Percentiles rank a stretch among this genome's conserved stretches.
These are phyloP conservation scores for Ostrea edulis DNA, from an alignment of 1,140 invertebrate genomes.

Conservation along the genomic window DNA sequence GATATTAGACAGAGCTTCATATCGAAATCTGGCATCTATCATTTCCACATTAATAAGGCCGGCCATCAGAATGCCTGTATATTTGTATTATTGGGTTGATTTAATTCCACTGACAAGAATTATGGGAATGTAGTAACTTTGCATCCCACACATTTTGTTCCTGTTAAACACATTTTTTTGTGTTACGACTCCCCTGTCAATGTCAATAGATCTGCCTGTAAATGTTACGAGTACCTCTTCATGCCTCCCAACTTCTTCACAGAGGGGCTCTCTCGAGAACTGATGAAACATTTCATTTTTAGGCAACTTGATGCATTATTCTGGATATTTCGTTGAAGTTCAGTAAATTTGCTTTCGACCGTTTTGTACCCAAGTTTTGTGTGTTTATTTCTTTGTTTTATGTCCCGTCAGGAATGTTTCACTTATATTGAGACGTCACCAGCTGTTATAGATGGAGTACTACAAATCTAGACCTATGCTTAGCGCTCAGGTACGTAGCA, in stretches of 20 bases:
- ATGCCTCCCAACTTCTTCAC: background rate
- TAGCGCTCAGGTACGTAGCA: no score
- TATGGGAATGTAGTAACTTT: background rate
- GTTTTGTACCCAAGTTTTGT: no score
- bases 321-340: background rate
- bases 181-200: background rate
- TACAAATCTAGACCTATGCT: no score
- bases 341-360: background rate
- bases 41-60: background rate
- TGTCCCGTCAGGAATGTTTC: no score
- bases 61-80: background rate
- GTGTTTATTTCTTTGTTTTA: no score
- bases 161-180: background rate
- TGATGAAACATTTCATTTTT: background rate
- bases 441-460: no score
- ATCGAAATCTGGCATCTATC: background rate
- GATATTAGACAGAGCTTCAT: background rate
- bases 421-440: no score
- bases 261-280: no score
- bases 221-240: background rate
- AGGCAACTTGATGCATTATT: background rate
- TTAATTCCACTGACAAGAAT: background rate
- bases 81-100: background rate
- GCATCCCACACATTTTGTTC: background rate
- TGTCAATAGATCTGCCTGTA: background rate